Evolutionary conservation across 2,113 vertebrate genomes (phyloP).

Genomic region (Loxodonta africana): DNA sequence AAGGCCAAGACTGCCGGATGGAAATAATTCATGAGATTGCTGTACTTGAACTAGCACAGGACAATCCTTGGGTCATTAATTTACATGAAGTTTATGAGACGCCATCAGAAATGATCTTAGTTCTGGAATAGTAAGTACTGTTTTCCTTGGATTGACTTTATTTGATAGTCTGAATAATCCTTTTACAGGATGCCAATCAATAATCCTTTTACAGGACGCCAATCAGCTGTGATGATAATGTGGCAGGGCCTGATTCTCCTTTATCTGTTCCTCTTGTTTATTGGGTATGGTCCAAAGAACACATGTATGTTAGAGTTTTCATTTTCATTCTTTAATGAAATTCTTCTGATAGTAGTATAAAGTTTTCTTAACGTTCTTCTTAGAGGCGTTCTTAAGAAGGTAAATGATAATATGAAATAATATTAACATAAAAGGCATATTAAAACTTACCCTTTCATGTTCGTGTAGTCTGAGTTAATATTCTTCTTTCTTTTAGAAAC

Average conservation of each 20-base stretch:
- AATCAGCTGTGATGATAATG: background rate
- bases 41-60: conserved; percentile 94
- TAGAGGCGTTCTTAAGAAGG: background rate
- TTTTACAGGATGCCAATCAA: background rate
- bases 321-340: conserved; percentile 14
- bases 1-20: conserved; percentile 95
- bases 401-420: background rate
- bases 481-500: background rate
- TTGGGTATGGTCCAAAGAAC: background rate
- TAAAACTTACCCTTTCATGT: background rate
- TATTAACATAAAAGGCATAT: conserved; percentile 5
- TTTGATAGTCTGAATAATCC: background rate
- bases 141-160: background rate
- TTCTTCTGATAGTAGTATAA: background rate
- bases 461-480: background rate
- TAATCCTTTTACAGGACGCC: background rate
- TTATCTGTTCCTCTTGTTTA: background rate
- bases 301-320: background rate
- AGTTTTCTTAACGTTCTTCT: background rate
- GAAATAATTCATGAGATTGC: conserved; percentile 98
- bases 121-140: conserved; percentile 96
- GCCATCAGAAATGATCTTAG: conserved; percentile 94
- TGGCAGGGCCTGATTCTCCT: background rate
- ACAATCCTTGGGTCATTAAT: conserved; percentile 94
- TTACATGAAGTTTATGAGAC: conserved; percentile 98